Evolutionary conservation across 2,113 vertebrate genomes (phyloP).

Genomic region (Protomyctophum bolini): DNA sequence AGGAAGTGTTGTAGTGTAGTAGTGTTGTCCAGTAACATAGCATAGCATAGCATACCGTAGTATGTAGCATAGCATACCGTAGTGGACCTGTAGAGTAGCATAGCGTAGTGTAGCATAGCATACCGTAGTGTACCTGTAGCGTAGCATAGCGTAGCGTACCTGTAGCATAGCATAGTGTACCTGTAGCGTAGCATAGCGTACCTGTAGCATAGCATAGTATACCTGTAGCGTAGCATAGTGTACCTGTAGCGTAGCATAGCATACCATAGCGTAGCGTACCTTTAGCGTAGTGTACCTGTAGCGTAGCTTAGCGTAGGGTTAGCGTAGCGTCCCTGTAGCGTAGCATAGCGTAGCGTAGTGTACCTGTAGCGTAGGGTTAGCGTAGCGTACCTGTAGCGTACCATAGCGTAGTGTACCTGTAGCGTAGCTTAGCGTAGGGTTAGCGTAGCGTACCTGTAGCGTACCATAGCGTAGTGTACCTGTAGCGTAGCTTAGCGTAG

Average conservation of each 20-base stretch:
- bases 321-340: background rate
- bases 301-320: slow-evolving; percentile 38
- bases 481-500: background rate
- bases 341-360: background rate
- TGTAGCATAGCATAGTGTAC: slow-evolving; percentile 83
- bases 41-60: too few species aligned
- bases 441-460: too few species aligned
- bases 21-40: too few species aligned
- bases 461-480: background rate
- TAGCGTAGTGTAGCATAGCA: background rate
- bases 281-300: slow-evolving; percentile 72
- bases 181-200: too few species aligned
- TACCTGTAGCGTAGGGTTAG: slow-evolving; percentile 84
- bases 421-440: background rate
- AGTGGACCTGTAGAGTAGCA: too few species aligned
- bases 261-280: too few species aligned
- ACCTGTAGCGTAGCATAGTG: background rate
- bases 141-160: slow-evolving; percentile 35
- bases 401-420: too few species aligned
- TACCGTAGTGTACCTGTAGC: too few species aligned
- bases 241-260: slow-evolving; percentile 84
- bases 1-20: too few species aligned
- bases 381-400: slow-evolving; percentile 41
- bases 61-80: too few species aligned
- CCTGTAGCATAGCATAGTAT: too few species aligned